Conservation (phyloP, 1,140 invertebrate species). For the Plutomurus gul region DNA sequence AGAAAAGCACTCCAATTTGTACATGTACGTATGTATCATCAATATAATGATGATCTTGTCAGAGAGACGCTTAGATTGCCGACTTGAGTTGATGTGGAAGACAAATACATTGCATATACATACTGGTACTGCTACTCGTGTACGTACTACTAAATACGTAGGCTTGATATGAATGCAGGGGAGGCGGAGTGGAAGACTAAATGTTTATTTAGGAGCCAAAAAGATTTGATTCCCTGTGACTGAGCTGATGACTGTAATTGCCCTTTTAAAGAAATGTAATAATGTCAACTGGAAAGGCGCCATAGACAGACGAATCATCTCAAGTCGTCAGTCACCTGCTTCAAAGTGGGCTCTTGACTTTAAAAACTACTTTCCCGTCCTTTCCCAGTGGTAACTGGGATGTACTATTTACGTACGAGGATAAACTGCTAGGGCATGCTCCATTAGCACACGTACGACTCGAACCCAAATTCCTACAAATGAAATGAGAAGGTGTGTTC, state of each 20-base stretch:
- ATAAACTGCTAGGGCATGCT: background rate
- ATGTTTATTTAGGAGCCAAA: constrained; percentile 8
- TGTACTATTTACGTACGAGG: background rate
- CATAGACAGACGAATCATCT: background rate
- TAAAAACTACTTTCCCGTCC: background rate
- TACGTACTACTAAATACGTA: background rate
- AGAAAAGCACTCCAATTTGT: constrained; percentile 27
- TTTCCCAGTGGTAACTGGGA: background rate
- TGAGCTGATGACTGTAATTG: constrained; percentile 26
- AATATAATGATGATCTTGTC: constrained; percentile 23
- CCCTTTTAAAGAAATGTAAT: constrained; percentile 22
- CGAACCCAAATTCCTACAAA: background rate
- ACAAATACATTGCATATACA: too few relatives aligned
- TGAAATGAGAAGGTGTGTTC: background rate
- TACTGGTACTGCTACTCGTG: too few relatives aligned
- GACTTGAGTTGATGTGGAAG: constrained; percentile 11
- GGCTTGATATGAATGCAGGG: background rate
- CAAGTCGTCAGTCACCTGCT: background rate
- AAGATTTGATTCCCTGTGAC: constrained; percentile 11
- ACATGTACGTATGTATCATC: constrained; percentile 21
- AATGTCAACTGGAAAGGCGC: background rate
- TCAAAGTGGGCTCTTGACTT: background rate
- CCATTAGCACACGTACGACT: background rate
- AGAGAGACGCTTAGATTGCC: constrained; percentile 24
- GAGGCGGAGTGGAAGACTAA: background rate